Conservation (phyloP, 2,888 invertebrate species). For the Nemurella pictetii region DNA sequence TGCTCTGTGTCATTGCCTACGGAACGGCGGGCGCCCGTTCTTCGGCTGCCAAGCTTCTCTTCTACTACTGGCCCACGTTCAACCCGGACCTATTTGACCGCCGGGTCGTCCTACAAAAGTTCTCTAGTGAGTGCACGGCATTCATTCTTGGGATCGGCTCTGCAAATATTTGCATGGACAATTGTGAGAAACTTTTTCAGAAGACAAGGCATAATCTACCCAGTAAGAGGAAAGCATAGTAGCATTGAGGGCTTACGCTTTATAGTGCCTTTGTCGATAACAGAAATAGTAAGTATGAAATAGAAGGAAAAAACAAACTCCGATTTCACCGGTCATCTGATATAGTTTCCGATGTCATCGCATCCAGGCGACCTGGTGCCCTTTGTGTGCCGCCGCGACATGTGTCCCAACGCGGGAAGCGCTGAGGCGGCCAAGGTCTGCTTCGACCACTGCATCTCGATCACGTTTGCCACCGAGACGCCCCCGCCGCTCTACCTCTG, state of each 20-base stretch:
- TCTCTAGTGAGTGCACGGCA: constrained; percentile 56
- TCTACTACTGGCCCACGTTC: constrained; percentile 99
- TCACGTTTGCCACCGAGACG: constrained; percentile 80
- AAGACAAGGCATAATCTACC: too few relatives aligned
- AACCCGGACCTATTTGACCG: constrained; percentile 92
- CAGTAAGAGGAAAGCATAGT: too few relatives aligned
- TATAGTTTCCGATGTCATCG: too few relatives aligned
- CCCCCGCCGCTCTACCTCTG: constrained; percentile 96
- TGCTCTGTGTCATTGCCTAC: constrained; percentile 94
- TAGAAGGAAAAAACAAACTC: too few relatives aligned
- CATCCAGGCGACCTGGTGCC: constrained; percentile 73
- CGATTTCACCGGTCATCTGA: too few relatives aligned
- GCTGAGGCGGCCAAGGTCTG: constrained; percentile 92
- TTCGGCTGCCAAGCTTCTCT: constrained; percentile 95
- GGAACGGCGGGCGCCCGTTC: constrained; percentile 91
- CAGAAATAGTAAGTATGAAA: too few relatives aligned
- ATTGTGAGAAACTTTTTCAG: too few relatives aligned
- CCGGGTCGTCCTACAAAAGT: constrained; percentile 82
- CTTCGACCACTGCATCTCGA: constrained; percentile 89
- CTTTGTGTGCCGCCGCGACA: constrained; percentile 87
- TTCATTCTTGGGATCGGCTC: too few relatives aligned
- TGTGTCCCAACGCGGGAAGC: constrained; percentile 84
- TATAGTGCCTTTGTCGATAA: too few relatives aligned
- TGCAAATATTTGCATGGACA: too few relatives aligned
- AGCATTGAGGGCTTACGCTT: too few relatives aligned